Percentiles rank a stretch among this genome's conserved stretches.
Evolutionary conservation across 2,888 invertebrate species (phyloP).

Genomic region (Eristalis intricaria): DNA sequence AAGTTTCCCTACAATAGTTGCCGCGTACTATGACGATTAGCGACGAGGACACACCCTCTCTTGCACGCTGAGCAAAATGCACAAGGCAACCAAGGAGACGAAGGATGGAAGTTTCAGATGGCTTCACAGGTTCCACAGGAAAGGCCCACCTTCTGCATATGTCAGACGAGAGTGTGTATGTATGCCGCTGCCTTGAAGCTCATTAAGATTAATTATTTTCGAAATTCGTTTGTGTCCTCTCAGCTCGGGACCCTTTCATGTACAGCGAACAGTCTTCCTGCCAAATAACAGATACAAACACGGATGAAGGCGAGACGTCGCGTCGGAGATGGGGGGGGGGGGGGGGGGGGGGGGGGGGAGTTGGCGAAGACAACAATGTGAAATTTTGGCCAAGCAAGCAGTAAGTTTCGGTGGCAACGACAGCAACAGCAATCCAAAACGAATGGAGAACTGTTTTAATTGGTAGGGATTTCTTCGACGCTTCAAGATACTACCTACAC

Average conservation of each 20-base stretch:
- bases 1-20: constrained; percentile 61
- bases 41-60: constrained; percentile 67
- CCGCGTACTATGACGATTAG: constrained; percentile 59
- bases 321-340: background rate
- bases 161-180: constrained; percentile 21
- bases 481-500: constrained; percentile 63
- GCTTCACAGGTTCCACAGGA: constrained; percentile 16
- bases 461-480: constrained; percentile 68
- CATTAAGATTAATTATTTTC: constrained; percentile 71
- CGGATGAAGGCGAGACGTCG: no score
- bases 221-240: constrained; percentile 61
- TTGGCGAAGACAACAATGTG: constrained; percentile 56
- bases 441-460: constrained; percentile 71
- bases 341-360: background rate
- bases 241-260: background rate
- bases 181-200: constrained; percentile 45
- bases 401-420: background rate
- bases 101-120: background rate
- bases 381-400: constrained; percentile 60
- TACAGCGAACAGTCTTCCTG: background rate
- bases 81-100: constrained; percentile 29
- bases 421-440: constrained; percentile 57
- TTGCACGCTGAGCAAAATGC: constrained; percentile 18
- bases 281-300: constrained; percentile 3
- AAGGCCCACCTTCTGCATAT: constrained; percentile 68